Base-by-base conservation (phyloP, 2,113 vertebrate genomes). In the Platysteira castanea region DNA sequence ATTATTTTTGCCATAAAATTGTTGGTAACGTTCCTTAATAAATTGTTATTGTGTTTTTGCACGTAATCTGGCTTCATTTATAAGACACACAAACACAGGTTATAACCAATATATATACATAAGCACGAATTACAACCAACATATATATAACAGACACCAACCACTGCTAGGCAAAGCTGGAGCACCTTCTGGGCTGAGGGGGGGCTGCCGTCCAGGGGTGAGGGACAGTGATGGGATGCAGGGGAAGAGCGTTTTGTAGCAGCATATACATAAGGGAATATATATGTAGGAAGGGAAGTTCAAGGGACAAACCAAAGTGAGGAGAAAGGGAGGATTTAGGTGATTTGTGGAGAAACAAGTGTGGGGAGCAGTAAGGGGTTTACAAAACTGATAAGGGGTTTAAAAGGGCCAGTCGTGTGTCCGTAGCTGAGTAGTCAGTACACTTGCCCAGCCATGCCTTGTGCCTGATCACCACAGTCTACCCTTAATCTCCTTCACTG, bases 331-430 rank as follows among this genome's bases (percentile, higher is more conserved):
- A 3, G 24, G 21, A 27, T 65, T 65, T 73, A n/a, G 28, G 33
- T 18, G 50, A 57, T 53, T 15, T 47, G 53, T 13, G 26, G n/a
- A 47, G 21, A 16, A 91, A 23, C 2, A 28, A 42, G 3, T 8
- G 9, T 24, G 31, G 6, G 41, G 22, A 68, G 47, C 13, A 74
- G 46, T n/a, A n/a, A 46, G 13, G 10, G 12, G 3, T n/a, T n/a
- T n/a, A n/a, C n/a, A n/a, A n/a, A n/a, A n/a, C n/a, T n/a, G n/a
- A n/a, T 23, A 24, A 68, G 39, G 6, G n/a, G 12, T 30, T 59
- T 65, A n/a, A 78, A 71, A 59, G 37, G 8, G 11, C 9, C 6
- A 2, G 15, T 28, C 0, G 0, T 11, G 6, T 46, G 46, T 53
- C 46, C 46, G 8, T 27, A 52, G 16, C 14, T n/a, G 14, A 20